phyloP scores from a whole-genome alignment of 1,140 invertebrate genomes.

The Plutomurus gul region DNA sequence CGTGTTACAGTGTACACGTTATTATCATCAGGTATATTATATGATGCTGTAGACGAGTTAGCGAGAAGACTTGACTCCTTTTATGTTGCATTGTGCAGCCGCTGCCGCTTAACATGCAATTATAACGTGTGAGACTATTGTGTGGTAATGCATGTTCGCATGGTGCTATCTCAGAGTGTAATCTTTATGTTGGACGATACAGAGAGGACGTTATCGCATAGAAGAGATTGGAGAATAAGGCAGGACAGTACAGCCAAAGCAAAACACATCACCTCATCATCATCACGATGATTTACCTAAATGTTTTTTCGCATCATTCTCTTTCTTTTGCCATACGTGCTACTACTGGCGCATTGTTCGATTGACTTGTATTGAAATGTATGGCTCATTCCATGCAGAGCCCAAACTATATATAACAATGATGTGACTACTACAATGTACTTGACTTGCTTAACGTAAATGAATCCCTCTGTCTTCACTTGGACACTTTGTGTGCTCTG shows the following conservation, averaged over 20 bases:
- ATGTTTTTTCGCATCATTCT: background rate
- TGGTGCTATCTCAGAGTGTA: background rate
- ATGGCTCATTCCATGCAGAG: too few relatives aligned
- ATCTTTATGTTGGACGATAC: conserved; percentile 1
- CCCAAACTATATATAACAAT: background rate
- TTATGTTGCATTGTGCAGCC: background rate
- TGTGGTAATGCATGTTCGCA: background rate
- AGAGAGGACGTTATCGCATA: background rate
- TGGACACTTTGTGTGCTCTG: too few relatives aligned
- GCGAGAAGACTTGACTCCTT: background rate
- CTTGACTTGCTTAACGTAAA: background rate
- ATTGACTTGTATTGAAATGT: background rate
- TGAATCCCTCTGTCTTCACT: conserved; percentile 9
- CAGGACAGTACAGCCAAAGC: background rate
- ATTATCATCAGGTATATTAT: background rate
- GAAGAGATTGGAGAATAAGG: too few relatives aligned
- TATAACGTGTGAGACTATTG: background rate
- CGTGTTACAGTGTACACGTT: too few relatives aligned
- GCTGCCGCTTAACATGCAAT: background rate
- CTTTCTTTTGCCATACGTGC: background rate
- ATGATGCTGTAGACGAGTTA: background rate
- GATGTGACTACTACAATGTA: background rate
- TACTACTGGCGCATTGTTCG: background rate
- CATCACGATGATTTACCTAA: conserved; percentile 21
- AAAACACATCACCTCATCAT: conserved; percentile 16